A percentile compares a stretch with the other conserved stretches of the same genome.
Conservation (phyloP, 2,888 invertebrate genomes). For the Bruchidius siliquastri region DNA sequence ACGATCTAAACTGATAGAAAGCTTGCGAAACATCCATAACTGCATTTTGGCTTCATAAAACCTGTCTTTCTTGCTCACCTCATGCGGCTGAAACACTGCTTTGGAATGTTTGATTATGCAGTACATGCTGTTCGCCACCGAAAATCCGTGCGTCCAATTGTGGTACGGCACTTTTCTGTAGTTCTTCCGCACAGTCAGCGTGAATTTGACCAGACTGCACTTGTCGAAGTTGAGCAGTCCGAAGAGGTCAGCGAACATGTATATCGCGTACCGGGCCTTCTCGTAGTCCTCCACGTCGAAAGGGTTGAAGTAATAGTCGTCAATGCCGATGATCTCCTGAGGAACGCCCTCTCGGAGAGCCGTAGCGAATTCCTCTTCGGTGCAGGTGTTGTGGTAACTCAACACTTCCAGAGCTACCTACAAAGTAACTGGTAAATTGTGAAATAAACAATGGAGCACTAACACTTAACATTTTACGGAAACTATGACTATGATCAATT, state of each 20-base stretch:
- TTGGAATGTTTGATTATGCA: slow-evolving; percentile 61
- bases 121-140: slow-evolving; percentile 81
- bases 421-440: neutral
- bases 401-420: slow-evolving; percentile 58
- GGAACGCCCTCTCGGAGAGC: slow-evolving; percentile 34
- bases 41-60: too few relatives aligned
- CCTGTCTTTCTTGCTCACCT: slow-evolving; percentile 50
- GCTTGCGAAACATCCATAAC: too few relatives aligned
- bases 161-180: slow-evolving; percentile 81
- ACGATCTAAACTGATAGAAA: too few relatives aligned
- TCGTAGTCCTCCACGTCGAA: slow-evolving; percentile 64
- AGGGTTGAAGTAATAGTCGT: slow-evolving; percentile 67
- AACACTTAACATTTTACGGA: neutral
- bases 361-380: slow-evolving; percentile 59
- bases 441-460: neutral
- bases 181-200: slow-evolving; percentile 78
- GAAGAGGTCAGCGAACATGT: slow-evolving; percentile 72
- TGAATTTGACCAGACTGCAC: slow-evolving; percentile 65
- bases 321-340: slow-evolving; percentile 41
- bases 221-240: slow-evolving; percentile 62
- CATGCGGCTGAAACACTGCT: slow-evolving; percentile 53
- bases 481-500: too few relatives aligned
- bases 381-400: slow-evolving; percentile 77
- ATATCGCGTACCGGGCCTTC: slow-evolving; percentile 68
- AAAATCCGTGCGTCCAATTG: slow-evolving; percentile 85